Conservation (phyloP, 2,888 invertebrate species). For the Rhodophaea formosa region DNA sequence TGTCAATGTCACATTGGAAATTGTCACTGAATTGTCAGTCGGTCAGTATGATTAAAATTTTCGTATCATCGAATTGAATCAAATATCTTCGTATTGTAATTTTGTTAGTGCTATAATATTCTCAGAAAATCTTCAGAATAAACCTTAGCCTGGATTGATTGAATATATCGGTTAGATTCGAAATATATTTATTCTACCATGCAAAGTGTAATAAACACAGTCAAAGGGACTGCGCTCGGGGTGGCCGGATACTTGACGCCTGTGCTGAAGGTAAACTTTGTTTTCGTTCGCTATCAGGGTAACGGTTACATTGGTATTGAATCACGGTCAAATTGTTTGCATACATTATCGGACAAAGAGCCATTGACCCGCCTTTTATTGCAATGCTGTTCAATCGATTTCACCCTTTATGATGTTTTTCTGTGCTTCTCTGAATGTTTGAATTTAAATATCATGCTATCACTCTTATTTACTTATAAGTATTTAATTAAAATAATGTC, state of each 20-base stretch:
- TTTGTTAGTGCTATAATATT: not conserved
- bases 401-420: not conserved
- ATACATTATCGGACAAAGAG: conserved; percentile 5
- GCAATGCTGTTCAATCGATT: not conserved
- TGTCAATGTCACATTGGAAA: too few species aligned
- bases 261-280: conserved; percentile 90
- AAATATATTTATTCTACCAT: conserved; percentile 76
- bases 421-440: not conserved
- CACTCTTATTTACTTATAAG: too few species aligned
- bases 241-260: conserved; percentile 98
- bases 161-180: not conserved
- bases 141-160: not conserved
- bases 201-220: conserved; percentile 97
- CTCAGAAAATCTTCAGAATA: not conserved
- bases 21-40: too few species aligned
- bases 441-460: too few species aligned
- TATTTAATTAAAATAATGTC: too few species aligned
- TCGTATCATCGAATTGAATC: too few species aligned
- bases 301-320: not conserved
- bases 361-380: not conserved
- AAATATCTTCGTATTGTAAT: not conserved
- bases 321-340: not conserved
- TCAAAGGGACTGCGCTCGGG: conserved; percentile 96
- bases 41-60: too few species aligned
- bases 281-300: conserved; percentile 12